Evolutionary conservation across 2,797 vertebrate species (phyloP), one percentile per base, ranked within the genome.

Genomic region (Falco berigora): DNA sequence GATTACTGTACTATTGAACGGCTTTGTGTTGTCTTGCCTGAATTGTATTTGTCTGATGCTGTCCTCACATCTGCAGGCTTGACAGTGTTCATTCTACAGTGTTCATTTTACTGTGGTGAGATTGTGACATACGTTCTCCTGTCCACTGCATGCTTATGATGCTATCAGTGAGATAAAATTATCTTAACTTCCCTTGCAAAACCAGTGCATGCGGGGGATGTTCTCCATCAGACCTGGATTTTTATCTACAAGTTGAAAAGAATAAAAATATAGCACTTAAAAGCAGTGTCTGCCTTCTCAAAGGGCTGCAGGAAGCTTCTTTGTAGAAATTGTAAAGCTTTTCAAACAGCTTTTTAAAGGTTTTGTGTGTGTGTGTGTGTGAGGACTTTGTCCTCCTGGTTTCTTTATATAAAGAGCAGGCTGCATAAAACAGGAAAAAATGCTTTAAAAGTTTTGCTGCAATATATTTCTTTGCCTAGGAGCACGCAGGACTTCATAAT

Each of bases 261-360:
- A 94, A 83, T 83, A 93, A 96, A 97, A 97, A 94, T 92, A 75
- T 59, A 76, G 2, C 32, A 90, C 90, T 97, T 97, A 94, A 97
- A 97, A 97, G 93, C 78, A 21, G 92, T 76, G 95, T 96, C 97
- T 86, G 90, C 88, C 95, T 94, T 92, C 93, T 97, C 88, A 97
- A 97, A 97, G 88, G 82, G 72, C 91, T 92, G 91, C 88, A 88
- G 90, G 96, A 96, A 87, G 90, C 64, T 96, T 97, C 75, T 97
- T 96, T 97, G 83, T 94, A 94, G 92, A 97, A 97, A 96, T 28
- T 94, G 74, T 96, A 81, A 94, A 92, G 91, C 90, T 97, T 96
- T 98, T 97, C 94, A 95, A 97, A 96, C 53, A 91, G 34, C 34
- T 87, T 86, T 92, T 94, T 92, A 90, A 96, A 92, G 90, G 64